Base-by-base conservation (phyloP, 2,888 invertebrate genomes). In the Cordylochernes scorpioides region DNA sequence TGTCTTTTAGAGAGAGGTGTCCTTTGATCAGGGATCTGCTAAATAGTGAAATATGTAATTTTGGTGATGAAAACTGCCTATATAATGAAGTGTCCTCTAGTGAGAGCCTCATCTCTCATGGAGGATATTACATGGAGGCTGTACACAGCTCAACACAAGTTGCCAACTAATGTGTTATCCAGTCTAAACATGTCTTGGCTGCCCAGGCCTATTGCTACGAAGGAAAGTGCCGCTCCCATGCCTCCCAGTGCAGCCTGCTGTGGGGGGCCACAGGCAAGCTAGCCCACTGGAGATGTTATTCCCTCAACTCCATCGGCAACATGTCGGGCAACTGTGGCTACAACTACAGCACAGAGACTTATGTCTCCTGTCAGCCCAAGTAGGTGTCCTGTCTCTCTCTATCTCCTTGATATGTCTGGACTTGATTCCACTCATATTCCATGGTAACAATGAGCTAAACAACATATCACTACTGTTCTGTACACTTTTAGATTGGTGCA, bases 261-360 rank as follows among this genome's bases (percentile, higher is more conserved):
- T 94, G 91, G 91, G 91, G 91, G 3, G 69, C 71, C 14, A 75
- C n/a, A n/a, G n/a, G 82, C 0, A 65, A 67, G 44, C 71, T 68
- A 25, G 78, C 78, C 1, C 68, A 70, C 45, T 60, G 64, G 9
- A 66, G 71, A 35, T 88, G 88, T 48, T 88, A 84, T 49, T 59
- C 62, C 28, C 67, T 71, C 59, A 88, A 88, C 49, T 61, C 59
- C 0, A 69, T 71, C 42, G 84, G 80, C 2, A 64, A 62, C 43
- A 43, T 64, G 58, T 65, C 71, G 46, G 91, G 91, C 10, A 86
- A 91, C 55, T 94, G 94, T 53, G 91, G 91, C 18, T 86, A 73
- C 53, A 68, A 73, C 52, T 67, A 73, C 22, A 50, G 68, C 2
- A 65, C 64, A 25, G 63, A 69, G 33, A 61, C 64, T 9, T 88